Evolutionary conservation across 2,888 invertebrate genomes (phyloP).

Genomic region (Cantharis rustica): DNA sequence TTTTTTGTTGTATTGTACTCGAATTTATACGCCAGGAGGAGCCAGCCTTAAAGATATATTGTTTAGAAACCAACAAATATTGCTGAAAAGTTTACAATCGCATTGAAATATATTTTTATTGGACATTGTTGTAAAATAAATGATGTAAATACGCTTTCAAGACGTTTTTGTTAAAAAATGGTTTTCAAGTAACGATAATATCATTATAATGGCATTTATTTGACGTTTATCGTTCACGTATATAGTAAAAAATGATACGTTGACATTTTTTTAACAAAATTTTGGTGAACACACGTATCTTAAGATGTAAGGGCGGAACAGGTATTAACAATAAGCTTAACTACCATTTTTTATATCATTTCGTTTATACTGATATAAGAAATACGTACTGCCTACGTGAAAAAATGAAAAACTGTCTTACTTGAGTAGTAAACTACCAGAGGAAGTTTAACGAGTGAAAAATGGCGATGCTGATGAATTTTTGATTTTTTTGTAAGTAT

Average conservation of each 20-base stretch:
- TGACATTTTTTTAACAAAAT: background rate
- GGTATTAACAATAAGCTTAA: background rate
- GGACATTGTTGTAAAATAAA: background rate
- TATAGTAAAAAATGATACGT: background rate
- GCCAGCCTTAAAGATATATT: background rate
- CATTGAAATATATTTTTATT: background rate
- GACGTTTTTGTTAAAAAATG: background rate
- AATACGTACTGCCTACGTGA: background rate
- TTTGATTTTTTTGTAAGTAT: background rate
- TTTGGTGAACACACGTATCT: background rate
- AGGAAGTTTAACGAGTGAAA: background rate
- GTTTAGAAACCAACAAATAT: background rate
- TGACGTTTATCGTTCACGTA: background rate
- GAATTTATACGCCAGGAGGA: slow-evolving; percentile 3
- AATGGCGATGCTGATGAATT: background rate
- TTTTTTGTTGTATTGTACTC: background rate
- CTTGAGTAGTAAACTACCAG: background rate
- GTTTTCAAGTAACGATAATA: background rate
- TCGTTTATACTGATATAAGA: background rate
- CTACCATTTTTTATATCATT: background rate
- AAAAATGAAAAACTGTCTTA: background rate
- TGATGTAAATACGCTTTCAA: background rate
- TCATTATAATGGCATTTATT: background rate
- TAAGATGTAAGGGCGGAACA: background rate
- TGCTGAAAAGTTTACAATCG: background rate